Evolutionary conservation across 2,888 invertebrate genomes (phyloP).

Genomic region (Erynnis tages): DNA sequence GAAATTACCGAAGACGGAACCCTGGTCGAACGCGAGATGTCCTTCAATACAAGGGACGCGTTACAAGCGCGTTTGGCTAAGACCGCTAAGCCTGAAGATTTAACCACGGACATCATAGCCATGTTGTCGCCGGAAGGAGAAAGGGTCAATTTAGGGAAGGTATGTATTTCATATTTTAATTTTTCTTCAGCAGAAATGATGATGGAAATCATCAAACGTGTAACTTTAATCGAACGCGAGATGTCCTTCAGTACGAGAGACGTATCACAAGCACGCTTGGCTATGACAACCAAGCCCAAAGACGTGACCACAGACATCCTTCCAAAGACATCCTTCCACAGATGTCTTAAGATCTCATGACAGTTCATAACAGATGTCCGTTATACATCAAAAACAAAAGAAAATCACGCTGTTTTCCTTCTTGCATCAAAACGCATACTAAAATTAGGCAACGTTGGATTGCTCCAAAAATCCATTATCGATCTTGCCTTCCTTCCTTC

Average conservation of each 20-base stretch:
- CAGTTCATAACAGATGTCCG: no score
- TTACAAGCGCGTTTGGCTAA: conserved; percentile 67
- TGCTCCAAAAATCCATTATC: no score
- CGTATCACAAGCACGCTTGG: conserved; percentile 64
- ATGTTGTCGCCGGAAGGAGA: conserved; percentile 96
- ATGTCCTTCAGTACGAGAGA: conserved; percentile 69
- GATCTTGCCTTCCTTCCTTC: no score
- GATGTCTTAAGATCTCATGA: no score
- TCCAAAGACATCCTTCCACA: no score
- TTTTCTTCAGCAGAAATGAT: not conserved
- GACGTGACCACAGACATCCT: conserved; percentile 90
- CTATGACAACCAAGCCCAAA: conserved; percentile 61
- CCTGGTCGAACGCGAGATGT: conserved; percentile 70
- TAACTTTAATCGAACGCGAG: conserved; percentile 38
- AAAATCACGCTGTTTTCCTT: no score
- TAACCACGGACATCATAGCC: conserved; percentile 92
- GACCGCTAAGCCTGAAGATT: conserved; percentile 64
- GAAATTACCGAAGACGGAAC: conserved; percentile 77
- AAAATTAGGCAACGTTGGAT: no score
- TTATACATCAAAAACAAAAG: no score
- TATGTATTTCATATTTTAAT: conserved; percentile 38
- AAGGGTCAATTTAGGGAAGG: conserved; percentile 88
- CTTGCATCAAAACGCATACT: no score
- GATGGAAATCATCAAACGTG: no score
- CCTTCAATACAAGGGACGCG: conserved; percentile 62